Evolutionary conservation across 1,140 invertebrate species (phyloP), one percentile per base, ranked within the genome.

Genomic region (Plodia interpunctella): DNA sequence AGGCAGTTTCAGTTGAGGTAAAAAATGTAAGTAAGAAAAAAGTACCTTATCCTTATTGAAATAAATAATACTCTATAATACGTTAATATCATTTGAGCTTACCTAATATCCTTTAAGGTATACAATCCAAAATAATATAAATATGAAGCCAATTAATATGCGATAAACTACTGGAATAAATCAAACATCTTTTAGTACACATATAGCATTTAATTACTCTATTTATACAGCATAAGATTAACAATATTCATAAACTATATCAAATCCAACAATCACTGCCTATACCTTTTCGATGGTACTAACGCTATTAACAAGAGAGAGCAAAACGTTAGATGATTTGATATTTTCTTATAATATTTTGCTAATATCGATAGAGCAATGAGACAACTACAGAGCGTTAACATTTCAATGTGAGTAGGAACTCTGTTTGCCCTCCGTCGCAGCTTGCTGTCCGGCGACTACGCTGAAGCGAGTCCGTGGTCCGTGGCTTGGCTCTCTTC

Each of bases 211-310:
- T 89, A 89, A 89, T 89, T 85, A 89, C 65, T 81, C 83, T 89
- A 88, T 89, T 87, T 87, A 84, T 87, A 89, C 83, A 87, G 87
- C 83, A 87, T 89, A 84, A 87, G 82, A 82, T 89, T 87, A 89
- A 89, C 87, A 87, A 87, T 89, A 87, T 87, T 85, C 78, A 87
- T 89, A 89, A 85, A 89, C 87, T 89, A 89, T 89, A 85, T 89
- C 87, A 89, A 89, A 89, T 89, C 87, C 87, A 89, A 89, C 87
- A 89, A 89, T 87, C 78, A 85, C 81, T 84, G 77, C 66, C 83
- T 88, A 88, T 82, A 80, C 74, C 76, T 79, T 80, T 78, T 85
- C 77, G 78, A 86, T 83, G 80, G 77, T 85, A 82, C 83, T 87
- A 87, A 83, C 73, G 71, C 80, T 87, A 86, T 78, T 80, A 85